These are phyloP conservation scores for Cromileptes altivelis DNA, from an alignment of 2,113 vertebrate genomes.

Conservation along the genomic window DNA sequence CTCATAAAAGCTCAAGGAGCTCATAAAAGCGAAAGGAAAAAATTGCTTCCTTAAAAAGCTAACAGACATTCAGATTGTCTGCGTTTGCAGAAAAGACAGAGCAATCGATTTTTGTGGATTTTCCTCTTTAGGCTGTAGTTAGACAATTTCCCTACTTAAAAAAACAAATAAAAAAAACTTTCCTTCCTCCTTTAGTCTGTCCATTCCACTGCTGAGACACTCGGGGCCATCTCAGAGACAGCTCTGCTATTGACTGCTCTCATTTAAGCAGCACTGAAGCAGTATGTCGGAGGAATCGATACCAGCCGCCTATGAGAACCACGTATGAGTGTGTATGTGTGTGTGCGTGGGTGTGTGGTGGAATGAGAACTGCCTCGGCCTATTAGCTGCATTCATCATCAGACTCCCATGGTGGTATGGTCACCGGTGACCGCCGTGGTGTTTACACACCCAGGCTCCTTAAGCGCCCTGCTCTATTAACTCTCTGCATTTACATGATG, in stretches of 20 bases:
- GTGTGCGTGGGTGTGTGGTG: slow-evolving; percentile 3
- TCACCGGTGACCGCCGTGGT: slow-evolving; percentile 47
- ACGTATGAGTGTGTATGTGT: slow-evolving; percentile 11
- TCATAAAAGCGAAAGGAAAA: neutral
- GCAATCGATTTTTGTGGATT: slow-evolving; percentile 5
- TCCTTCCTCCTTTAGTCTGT: slow-evolving; percentile 13
- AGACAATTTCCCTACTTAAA: neutral
- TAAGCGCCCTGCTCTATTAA: slow-evolving; percentile 58
- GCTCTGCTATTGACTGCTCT: slow-evolving; percentile 68
- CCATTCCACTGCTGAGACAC: slow-evolving; percentile 50
- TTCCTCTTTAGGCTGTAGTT: slow-evolving; percentile 1
- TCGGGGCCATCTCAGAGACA: slow-evolving; percentile 37
- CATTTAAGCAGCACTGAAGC: slow-evolving; percentile 62
- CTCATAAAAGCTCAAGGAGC: neutral
- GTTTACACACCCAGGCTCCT: slow-evolving; percentile 59
- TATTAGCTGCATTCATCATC: slow-evolving; percentile 74
- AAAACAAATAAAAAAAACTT: slow-evolving; percentile 1
- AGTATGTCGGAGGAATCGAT: slow-evolving; percentile 61
- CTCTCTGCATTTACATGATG: slow-evolving; percentile 60
- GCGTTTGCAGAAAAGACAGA: slow-evolving; percentile 1
- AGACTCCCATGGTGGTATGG: slow-evolving; percentile 41
- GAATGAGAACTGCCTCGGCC: slow-evolving; percentile 21
- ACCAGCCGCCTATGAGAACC: slow-evolving; percentile 25
- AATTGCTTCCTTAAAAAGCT: neutral
- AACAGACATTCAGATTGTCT: neutral